Percentiles rank a stretch among this genome's conserved stretches.
Conservation (phyloP, 2,888 invertebrate genomes). For the Synanthedon formicaeformis region DNA sequence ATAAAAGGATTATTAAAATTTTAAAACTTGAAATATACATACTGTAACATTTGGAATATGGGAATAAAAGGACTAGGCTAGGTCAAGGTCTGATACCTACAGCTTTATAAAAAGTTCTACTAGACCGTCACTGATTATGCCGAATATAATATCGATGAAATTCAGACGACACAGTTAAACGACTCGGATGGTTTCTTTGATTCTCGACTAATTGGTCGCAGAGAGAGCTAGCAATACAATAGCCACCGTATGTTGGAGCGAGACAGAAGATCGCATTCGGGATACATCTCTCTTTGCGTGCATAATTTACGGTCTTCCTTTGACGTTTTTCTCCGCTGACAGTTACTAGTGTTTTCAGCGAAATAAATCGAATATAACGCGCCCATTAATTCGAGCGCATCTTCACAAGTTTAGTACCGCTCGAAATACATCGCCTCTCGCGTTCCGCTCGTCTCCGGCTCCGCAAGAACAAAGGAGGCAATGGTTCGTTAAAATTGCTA, state of each 20-base stretch:
- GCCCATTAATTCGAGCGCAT: conserved; percentile 47
- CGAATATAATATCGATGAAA: not conserved
- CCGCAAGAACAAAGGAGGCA: conserved; percentile 44
- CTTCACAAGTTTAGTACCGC: conserved; percentile 31
- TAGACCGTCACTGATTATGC: too few relatives aligned
- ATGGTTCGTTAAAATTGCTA: conserved; percentile 50
- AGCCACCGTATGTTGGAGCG: conserved; percentile 15
- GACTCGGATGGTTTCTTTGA: conserved; percentile 36
- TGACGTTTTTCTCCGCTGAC: conserved; percentile 24
- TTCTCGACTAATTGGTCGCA: conserved; percentile 40
- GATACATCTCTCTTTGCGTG: conserved; percentile 57
- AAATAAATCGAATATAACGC: conserved; percentile 30
- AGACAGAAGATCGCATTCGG: conserved; percentile 33
- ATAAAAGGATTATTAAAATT: too few relatives aligned
- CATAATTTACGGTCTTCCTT: conserved; percentile 35
- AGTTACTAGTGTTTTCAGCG: conserved; percentile 45
- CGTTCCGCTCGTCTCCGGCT: conserved; percentile 19
- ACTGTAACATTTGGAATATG: too few relatives aligned
- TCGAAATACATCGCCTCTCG: conserved; percentile 36
- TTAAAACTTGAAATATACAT: too few relatives aligned
- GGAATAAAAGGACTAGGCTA: too few relatives aligned
- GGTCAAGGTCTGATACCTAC: too few relatives aligned
- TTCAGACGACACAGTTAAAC: conserved; percentile 16
- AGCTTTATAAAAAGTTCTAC: too few relatives aligned
- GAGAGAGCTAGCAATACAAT: conserved; percentile 26